Base-by-base conservation (phyloP, 2,888 invertebrate genomes). In the Mesorhabditis belari region DNA sequence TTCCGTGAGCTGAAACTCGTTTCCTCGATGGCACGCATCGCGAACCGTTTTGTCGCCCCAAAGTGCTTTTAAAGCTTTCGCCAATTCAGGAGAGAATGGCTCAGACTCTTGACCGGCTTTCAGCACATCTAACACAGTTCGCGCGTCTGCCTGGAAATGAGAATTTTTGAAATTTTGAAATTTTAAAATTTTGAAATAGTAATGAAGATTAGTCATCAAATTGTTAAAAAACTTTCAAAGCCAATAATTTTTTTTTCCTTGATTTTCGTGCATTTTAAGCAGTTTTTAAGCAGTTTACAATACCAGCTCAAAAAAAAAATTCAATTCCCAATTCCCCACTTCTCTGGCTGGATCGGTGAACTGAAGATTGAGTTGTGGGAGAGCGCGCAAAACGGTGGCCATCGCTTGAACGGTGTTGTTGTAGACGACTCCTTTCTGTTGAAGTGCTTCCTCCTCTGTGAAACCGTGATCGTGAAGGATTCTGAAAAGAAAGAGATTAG, bases 281-380 rank as follows among this genome's bases (percentile, higher is more conserved):
- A n/a, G n/a, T n/a, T n/a, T n/a, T n/a, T n/a, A n/a, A n/a, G n/a
- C n/a, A n/a, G n/a, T n/a, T n/a, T n/a, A n/a, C n/a, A n/a, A n/a
- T n/a, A n/a, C n/a, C n/a, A n/a, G n/a, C n/a, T n/a, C n/a, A n/a
- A n/a, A n/a, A n/a, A n/a, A n/a, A n/a, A n/a, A n/a, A n/a, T n/a
- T n/a, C n/a, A n/a, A n/a, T 35, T 35, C n/a, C n/a, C 44, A n/a
- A 58, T 12, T 27, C n/a, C 86, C 87, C 83, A 92, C 93, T 88
- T 96, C 96, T 85, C 94, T 87, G 83, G 94, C 94, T 84, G 91
- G 91, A 87, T 92, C 91, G 82, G 90, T 91, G 85, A 93, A 95
- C 82, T 89, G 88, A 84, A 98, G 94, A 84, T 91, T 91, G 82
- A 98, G 88, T 85, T 90, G 92, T 82, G 92, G 92, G 96, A 98